Conservation (phyloP, 2,113 vertebrate species). For the Danionella cerebrum region DNA sequence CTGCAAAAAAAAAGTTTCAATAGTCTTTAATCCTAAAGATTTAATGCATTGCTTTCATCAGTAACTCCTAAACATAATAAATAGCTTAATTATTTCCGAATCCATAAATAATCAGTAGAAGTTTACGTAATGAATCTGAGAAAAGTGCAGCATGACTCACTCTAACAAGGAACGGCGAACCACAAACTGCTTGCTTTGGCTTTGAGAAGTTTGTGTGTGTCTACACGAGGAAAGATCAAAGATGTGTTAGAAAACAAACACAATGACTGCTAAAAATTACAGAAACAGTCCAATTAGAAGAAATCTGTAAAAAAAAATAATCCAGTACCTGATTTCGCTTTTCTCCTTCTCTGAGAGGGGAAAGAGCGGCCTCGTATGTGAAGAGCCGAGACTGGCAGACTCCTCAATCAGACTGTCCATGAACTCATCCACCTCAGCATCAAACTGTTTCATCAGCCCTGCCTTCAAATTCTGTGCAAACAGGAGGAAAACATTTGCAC, state of each 20-base stretch:
- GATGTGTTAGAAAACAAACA: neutral
- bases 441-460: conserved; percentile 82
- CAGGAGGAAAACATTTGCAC: neutral
- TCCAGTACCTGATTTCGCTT: conserved; percentile 69
- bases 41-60: too few species aligned
- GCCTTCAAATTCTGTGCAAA: conserved; percentile 73
- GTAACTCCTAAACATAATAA: too few species aligned
- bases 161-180: conserved; percentile 82
- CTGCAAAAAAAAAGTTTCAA: conserved; percentile 59
- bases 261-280: too few species aligned
- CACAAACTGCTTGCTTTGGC: conserved; percentile 83
- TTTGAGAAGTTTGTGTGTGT: conserved; percentile 66
- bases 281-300: too few species aligned
- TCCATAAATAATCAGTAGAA: neutral
- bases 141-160: conserved; percentile 63
- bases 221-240: conserved; percentile 46
- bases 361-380: conserved; percentile 61
- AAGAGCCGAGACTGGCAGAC: conserved; percentile 66
- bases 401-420: conserved; percentile 85
- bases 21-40: too few species aligned
- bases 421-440: conserved; percentile 82
- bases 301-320: neutral
- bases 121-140: neutral
- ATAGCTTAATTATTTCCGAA: too few species aligned
- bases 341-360: conserved; percentile 67